phyloP scores from a whole-genome alignment of 1,140 invertebrate species.

The roundworm (Caenorhabditis elegans) region DNA sequence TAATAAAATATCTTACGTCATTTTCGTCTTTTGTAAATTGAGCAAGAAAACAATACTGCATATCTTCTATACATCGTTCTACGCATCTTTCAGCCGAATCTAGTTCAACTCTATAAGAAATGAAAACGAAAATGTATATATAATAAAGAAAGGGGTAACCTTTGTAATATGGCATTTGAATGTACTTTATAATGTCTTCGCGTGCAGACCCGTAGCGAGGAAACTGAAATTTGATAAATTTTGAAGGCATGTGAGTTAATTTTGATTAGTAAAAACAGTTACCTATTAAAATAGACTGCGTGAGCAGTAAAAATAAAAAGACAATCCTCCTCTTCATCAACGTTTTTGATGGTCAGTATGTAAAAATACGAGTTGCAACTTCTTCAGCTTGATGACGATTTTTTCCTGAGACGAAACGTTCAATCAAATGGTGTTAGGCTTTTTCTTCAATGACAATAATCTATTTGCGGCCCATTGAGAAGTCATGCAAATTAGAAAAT shows the following conservation, averaged over 20 bases:
- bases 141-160: not conserved
- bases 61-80: constrained; percentile 56
- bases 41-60: constrained; percentile 51
- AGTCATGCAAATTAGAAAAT: constrained; percentile 30
- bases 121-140: not conserved
- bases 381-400: constrained; percentile 10
- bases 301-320: not conserved
- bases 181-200: constrained; percentile 25
- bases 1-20: not conserved
- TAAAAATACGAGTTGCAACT: not conserved
- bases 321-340: not conserved
- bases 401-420: not conserved
- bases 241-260: no score
- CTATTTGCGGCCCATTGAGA: constrained; percentile 25
- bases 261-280: not conserved
- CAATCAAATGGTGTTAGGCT: not conserved
- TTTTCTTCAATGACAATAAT: constrained; percentile 26
- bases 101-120: constrained; percentile 55
- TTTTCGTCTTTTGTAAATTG: constrained; percentile 42
- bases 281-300: not conserved
- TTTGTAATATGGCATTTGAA: constrained; percentile 38
- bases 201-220: constrained; percentile 2
- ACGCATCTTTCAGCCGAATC: constrained; percentile 52
- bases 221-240: constrained; percentile 32
- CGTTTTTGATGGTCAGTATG: not conserved